Base-by-base conservation (phyloP, 2,797 vertebrate genomes). In the Hybognathus amarus region DNA sequence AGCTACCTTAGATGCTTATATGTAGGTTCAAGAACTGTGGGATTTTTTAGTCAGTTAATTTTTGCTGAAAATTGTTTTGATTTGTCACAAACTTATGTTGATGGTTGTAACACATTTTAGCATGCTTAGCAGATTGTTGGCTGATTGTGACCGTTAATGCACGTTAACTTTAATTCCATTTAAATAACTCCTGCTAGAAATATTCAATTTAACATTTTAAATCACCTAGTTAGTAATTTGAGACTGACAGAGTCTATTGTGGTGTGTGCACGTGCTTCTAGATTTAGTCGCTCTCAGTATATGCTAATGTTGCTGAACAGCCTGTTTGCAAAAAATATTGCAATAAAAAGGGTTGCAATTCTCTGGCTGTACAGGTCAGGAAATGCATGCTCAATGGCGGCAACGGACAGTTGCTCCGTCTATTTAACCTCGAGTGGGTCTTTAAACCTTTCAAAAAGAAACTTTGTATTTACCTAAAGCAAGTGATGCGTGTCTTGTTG, bases 301-400 rank as follows among this genome's bases (percentile, higher is more conserved):
- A 52, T 42, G 71, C 33, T 24, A 82, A 66, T 38, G 33, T 15
- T n/a, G 6, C 6, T 70, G 27, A 12, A 18, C 71, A 52, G 56
- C 1, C 22, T 80, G 47, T 36, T 36, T 36, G n/a, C 30, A 40
- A 76, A 3, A 40, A 20, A 52, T 13, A 69, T n/a, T 33, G 20
- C 64, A 69, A 77, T 45, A 33, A 77, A 50, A 47, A 64, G 33
- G 11, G 59, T n/a, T n/a, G n/a, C n/a, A 77, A 78, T 70, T 69
- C 40, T 50, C 52, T 18, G 61, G 24, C 47, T 83, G 15, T 40
- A 38, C 56, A 73, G 42, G 42, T 45, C 42, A 45, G 75, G 64
- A 83, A 83, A 61, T 69, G 20, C 54, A 50, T 38, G 74, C 52
- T 77, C 52, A 77, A 18, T 83, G 73, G 63, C 2, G 40, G 63